phyloP scores from a whole-genome alignment of 2,888 invertebrate species.

The Drosophila birchii region DNA sequence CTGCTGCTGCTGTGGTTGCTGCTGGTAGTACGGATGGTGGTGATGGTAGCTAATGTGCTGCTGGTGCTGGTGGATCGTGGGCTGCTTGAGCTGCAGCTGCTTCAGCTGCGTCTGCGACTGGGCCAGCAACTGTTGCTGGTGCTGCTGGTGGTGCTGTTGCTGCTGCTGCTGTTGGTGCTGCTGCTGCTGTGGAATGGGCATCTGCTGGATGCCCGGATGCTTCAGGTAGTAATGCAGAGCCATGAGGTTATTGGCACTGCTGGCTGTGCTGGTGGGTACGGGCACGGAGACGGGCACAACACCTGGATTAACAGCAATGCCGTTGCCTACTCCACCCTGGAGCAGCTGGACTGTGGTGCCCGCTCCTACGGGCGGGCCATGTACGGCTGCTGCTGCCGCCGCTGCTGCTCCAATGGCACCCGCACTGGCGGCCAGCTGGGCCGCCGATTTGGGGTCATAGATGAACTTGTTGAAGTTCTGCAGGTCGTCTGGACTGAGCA shows the following conservation, averaged over 20 bases:
- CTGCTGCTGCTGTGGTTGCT: conserved; percentile 48
- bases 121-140: conserved; percentile 71
- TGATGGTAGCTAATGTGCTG: conserved; percentile 76
- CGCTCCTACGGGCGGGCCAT: conserved; percentile 54
- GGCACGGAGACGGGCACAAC: conserved; percentile 42
- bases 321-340: conserved; percentile 22
- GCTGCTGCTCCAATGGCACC: conserved; percentile 71
- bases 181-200: conserved; percentile 48
- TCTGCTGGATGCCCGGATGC: conserved; percentile 72
- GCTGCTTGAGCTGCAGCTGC: conserved; percentile 81
- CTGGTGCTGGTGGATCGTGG: conserved; percentile 82
- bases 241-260: conserved; percentile 76
- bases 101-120: conserved; percentile 82
- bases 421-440: conserved; percentile 72
- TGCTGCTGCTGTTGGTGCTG: conserved; percentile 53
- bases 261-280: conserved; percentile 39
- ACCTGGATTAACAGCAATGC: conserved; percentile 39
- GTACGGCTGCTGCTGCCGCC: conserved; percentile 54
- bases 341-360: conserved; percentile 58
- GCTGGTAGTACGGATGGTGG: conserved; percentile 82
- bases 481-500: conserved; percentile 80
- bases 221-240: conserved; percentile 82
- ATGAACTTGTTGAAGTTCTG: conserved; percentile 82
- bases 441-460: conserved; percentile 77
- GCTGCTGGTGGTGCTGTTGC: conserved; percentile 48